Conservation (phyloP, 2,113 vertebrate species). For the Lonchura striata region DNA sequence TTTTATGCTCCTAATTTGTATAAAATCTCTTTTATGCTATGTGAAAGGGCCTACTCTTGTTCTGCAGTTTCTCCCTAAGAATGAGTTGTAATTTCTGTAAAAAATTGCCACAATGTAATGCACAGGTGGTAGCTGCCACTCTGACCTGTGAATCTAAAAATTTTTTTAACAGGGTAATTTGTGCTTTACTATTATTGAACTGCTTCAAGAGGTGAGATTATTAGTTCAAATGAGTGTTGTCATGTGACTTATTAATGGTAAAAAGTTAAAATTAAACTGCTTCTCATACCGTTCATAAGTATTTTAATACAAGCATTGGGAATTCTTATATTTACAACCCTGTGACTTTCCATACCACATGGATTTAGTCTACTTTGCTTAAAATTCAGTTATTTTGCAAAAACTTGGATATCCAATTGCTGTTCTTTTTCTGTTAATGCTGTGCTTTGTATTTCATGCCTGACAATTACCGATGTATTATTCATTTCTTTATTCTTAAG, state of each 20-base stretch:
- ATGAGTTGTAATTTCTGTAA: background rate
- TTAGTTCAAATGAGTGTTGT: background rate
- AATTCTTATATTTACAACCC: background rate
- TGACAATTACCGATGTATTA: background rate
- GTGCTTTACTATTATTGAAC: background rate
- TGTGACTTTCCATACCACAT: background rate
- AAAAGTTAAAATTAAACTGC: background rate
- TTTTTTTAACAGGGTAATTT: background rate
- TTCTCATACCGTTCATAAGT: background rate
- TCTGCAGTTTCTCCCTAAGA: background rate
- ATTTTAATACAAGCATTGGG: background rate
- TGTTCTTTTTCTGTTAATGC: background rate
- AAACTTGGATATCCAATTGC: background rate
- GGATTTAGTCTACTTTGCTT: background rate
- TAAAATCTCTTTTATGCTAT: background rate
- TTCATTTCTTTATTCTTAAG: background rate
- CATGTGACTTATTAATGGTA: background rate
- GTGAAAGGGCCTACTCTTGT: background rate
- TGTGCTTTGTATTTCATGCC: background rate
- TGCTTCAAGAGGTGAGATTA: background rate
- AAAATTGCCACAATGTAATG: background rate
- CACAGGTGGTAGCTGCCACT: background rate
- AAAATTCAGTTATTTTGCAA: background rate
- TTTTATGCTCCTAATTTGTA: background rate
- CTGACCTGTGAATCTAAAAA: background rate